These are phyloP conservation scores for Rhagium mordax DNA, from an alignment of 2,888 invertebrate species.

Conservation along the genomic window DNA sequence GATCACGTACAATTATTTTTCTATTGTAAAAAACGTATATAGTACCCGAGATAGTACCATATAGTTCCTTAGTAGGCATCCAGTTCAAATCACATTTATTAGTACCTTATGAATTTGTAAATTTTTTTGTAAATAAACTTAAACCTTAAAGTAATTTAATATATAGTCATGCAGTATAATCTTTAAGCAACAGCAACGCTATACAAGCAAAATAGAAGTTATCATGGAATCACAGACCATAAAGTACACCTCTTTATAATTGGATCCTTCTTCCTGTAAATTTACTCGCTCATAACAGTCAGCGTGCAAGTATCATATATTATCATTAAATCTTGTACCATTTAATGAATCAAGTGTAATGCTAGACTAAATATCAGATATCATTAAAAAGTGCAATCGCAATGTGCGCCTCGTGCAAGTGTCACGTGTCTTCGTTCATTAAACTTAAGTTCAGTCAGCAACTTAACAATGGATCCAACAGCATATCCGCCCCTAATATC, in stretches of 20 bases:
- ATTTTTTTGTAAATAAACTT: too few species aligned
- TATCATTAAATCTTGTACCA: constrained; percentile 38
- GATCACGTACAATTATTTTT: too few species aligned
- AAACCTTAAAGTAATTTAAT: too few species aligned
- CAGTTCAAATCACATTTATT: too few species aligned
- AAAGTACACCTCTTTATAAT: background rate
- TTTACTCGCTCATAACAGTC: constrained; percentile 21
- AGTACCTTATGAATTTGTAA: too few species aligned
- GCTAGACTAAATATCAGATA: constrained; percentile 51
- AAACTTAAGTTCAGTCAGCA: constrained; percentile 62
- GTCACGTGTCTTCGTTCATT: constrained; percentile 65
- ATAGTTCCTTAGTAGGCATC: too few species aligned
- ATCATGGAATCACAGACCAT: background rate
- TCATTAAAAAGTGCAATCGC: constrained; percentile 54
- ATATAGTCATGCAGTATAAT: too few species aligned
- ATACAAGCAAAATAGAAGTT: background rate
- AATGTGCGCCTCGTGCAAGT: constrained; percentile 48
- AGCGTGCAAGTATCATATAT: background rate
- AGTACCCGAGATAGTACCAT: too few species aligned
- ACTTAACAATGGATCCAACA: constrained; percentile 58
- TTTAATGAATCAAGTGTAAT: constrained; percentile 54
- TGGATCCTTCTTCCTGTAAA: constrained; percentile 10
- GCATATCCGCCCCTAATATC: constrained; percentile 63
- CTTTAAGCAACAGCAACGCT: too few species aligned
- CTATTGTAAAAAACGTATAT: too few species aligned